These are phyloP conservation scores for Eubasilissa splendida DNA, from an alignment of 2,888 invertebrate genomes.

Conservation along the genomic window DNA sequence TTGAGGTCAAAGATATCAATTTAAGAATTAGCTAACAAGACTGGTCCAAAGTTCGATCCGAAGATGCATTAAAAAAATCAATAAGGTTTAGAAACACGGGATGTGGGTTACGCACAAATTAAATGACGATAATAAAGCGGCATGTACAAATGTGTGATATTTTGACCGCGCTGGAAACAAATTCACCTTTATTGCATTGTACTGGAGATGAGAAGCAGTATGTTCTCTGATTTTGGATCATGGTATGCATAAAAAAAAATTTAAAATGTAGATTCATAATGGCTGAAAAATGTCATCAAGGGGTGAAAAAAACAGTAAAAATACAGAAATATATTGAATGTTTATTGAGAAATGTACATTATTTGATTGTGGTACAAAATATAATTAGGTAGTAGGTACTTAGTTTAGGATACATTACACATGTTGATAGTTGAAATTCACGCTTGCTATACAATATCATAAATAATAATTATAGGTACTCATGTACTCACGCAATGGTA, in stretches of 20 bases:
- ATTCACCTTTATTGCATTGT: no score
- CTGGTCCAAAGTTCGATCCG: no score
- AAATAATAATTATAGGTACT: slow-evolving; percentile 67
- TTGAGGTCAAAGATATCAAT: no score
- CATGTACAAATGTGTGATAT: no score
- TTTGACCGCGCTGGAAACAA: no score
- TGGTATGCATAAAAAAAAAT: neutral
- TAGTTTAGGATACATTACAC: slow-evolving; percentile 63
- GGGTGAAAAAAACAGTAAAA: slow-evolving; percentile 59
- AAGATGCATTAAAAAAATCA: no score
- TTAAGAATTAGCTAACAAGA: no score
- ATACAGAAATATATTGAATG: slow-evolving; percentile 64
- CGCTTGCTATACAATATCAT: slow-evolving; percentile 61
- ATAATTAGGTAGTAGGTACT: slow-evolving; percentile 63
- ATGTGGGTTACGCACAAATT: no score
- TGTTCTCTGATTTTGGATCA: neutral
- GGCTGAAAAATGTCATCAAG: no score
- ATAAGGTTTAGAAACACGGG: no score
- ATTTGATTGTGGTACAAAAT: slow-evolving; percentile 64
- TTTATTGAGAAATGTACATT: slow-evolving; percentile 63
- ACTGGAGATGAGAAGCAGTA: neutral
- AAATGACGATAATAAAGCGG: no score
- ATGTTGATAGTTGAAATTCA: slow-evolving; percentile 55
- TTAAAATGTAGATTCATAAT: neutral
- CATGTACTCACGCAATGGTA: slow-evolving; percentile 26